Evolutionary conservation across 2,113 vertebrate species (phyloP).

Genomic region (Mirounga angustirostris): DNA sequence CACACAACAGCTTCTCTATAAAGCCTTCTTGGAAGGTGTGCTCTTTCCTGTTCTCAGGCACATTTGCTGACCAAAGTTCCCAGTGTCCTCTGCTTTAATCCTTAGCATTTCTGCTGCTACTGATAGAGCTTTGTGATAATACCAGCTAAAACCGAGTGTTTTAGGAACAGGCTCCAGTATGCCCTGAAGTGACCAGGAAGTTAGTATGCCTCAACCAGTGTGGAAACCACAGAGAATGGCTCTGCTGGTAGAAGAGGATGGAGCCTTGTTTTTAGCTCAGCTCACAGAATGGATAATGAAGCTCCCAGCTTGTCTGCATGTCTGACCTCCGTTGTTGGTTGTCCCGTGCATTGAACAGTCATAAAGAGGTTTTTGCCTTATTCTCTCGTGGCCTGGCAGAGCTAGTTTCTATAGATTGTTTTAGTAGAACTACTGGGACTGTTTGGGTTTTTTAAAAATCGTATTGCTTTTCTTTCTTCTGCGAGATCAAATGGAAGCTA

Average conservation of each 20-base stretch:
- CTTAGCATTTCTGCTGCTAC: not conserved
- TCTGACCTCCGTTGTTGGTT: not conserved
- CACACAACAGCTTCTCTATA: not conserved
- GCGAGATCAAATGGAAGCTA: slow-evolving; percentile 30
- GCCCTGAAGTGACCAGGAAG: slow-evolving; percentile 22
- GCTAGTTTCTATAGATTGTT: slow-evolving; percentile 42
- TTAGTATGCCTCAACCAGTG: not conserved
- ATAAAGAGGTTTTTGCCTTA: not conserved
- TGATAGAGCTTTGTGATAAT: slow-evolving; percentile 31
- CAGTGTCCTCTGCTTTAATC: slow-evolving; percentile 22
- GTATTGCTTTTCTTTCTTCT: slow-evolving; percentile 14
- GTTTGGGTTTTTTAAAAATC: slow-evolving; percentile 51
- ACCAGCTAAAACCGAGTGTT: not conserved
- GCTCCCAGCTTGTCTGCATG: not conserved
- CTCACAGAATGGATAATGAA: not conserved
- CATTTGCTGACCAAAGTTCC: slow-evolving; percentile 31
- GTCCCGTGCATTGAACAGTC: not conserved
- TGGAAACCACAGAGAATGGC: not conserved
- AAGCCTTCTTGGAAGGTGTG: slow-evolving; percentile 22
- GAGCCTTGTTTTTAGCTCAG: slow-evolving; percentile 31
- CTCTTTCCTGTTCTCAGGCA: slow-evolving; percentile 20
- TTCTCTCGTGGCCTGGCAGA: not conserved
- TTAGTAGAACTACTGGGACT: not conserved
- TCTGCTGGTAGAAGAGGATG: not conserved
- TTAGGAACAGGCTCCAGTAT: not conserved